Percentiles rank a stretch among this genome's conserved stretches.
Conservation (phyloP, 2,113 vertebrate genomes). For the Tetrax tetrax region DNA sequence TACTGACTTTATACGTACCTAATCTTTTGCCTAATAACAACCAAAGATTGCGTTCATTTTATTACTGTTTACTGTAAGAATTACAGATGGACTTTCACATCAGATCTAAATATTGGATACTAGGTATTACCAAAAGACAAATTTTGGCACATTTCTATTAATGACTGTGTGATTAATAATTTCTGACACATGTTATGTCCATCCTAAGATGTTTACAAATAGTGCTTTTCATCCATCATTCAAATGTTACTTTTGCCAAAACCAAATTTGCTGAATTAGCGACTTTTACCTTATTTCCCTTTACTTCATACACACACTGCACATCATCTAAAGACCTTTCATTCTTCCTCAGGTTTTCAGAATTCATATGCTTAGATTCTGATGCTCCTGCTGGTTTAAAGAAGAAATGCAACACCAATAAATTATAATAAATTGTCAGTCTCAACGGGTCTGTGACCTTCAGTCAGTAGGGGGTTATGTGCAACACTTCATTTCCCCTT, state of each 20-base stretch:
- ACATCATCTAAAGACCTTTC: conserved; percentile 23
- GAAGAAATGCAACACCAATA: conserved; percentile 77
- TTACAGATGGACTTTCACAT: not conserved
- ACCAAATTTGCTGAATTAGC: not conserved
- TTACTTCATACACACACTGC: not conserved
- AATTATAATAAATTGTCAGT: conserved; percentile 80
- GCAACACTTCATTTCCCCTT: conserved; percentile 72
- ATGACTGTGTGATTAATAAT: not conserved
- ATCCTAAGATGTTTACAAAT: not conserved
- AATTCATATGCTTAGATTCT: conserved; percentile 63
- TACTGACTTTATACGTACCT: not conserved
- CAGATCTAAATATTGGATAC: not conserved
- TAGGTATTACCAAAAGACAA: not conserved
- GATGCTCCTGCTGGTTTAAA: conserved; percentile 75
- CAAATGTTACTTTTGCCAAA: not conserved
- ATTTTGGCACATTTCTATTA: not conserved
- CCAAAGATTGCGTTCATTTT: not conserved
- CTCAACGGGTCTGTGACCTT: conserved; percentile 77
- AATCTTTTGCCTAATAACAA: not conserved
- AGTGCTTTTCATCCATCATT: not conserved
- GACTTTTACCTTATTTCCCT: not conserved
- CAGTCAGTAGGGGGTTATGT: conserved; percentile 69
- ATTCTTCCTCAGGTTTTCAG: conserved; percentile 52
- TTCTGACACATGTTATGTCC: not conserved
- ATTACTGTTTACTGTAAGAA: not conserved